Evolutionary conservation across 2,113 vertebrate species (phyloP).

Genomic region (Psittacula cyanocephala): DNA sequence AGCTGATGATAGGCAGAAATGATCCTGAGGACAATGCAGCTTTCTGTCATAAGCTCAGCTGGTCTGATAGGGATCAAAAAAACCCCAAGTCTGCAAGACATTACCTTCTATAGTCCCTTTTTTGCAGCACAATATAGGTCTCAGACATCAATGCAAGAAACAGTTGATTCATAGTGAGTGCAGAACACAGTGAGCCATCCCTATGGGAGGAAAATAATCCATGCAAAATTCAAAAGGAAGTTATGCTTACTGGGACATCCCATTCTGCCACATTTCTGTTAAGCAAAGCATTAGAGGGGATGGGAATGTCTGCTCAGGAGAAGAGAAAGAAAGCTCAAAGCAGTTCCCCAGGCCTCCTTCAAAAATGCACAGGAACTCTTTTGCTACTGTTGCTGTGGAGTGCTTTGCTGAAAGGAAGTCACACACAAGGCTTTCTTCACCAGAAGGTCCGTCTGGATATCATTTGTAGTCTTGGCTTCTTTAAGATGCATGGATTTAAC

Average conservation of each 20-base stretch:
- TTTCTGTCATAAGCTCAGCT: not conserved
- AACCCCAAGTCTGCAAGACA: not conserved
- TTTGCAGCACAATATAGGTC: not conserved
- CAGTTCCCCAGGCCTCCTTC: not conserved
- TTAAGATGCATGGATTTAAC: not conserved
- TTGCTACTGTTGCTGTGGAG: not conserved
- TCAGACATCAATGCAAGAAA: not conserved
- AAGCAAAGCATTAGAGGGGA: not conserved
- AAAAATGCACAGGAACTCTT: not conserved
- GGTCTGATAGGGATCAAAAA: not conserved
- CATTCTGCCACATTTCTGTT: not conserved
- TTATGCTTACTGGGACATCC: not conserved
- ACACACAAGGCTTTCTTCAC: not conserved
- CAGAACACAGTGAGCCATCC: not conserved
- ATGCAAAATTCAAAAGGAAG: conserved; percentile 36
- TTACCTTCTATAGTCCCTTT: not conserved
- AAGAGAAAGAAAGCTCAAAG: not conserved
- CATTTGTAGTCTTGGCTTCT: not conserved
- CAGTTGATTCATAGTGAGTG: not conserved
- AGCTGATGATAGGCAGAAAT: not conserved
- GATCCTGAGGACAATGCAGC: not conserved
- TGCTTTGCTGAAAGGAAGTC: not conserved
- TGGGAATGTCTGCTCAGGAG: not conserved
- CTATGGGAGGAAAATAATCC: not conserved
- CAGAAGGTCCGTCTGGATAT: not conserved